These are phyloP conservation scores for Micropoecilia bifurca DNA, from an alignment of 2,797 vertebrate species.

Conservation along the genomic window DNA sequence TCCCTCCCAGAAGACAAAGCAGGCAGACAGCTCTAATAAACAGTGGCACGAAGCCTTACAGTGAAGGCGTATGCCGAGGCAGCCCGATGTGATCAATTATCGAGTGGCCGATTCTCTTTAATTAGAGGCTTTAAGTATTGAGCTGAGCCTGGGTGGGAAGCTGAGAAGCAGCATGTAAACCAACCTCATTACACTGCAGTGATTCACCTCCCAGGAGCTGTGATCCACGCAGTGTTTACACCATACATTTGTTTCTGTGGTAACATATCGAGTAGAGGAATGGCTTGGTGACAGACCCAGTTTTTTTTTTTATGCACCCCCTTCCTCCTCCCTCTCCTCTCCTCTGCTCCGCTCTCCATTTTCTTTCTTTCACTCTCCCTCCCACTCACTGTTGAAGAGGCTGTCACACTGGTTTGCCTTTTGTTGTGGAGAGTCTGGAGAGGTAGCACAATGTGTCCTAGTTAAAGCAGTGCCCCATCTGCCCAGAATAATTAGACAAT, in stretches of 20 bases:
- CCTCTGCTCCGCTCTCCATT: slow-evolving; percentile 56
- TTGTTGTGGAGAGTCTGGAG: slow-evolving; percentile 83
- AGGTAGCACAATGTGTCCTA: slow-evolving; percentile 85
- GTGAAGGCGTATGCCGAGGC: slow-evolving; percentile 64
- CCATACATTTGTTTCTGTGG: slow-evolving; percentile 84
- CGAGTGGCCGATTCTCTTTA: slow-evolving; percentile 80
- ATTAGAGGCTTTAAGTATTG: slow-evolving; percentile 81
- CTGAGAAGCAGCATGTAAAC: slow-evolving; percentile 76
- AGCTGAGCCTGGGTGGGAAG: slow-evolving; percentile 74
- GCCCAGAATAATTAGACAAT: slow-evolving; percentile 85
- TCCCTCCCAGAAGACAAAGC: slow-evolving; percentile 69
- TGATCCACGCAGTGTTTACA: slow-evolving; percentile 79
- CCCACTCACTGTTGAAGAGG: slow-evolving; percentile 81
- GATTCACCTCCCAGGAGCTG: slow-evolving; percentile 80
- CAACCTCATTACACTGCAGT: slow-evolving; percentile 81
- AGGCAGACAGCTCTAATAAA: slow-evolving; percentile 75
- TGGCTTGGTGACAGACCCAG: slow-evolving; percentile 76
- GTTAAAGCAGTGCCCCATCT: slow-evolving; percentile 85
- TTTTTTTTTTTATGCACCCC: slow-evolving; percentile 15
- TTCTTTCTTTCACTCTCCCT: slow-evolving; percentile 77
- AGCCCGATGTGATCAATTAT: slow-evolving; percentile 80
- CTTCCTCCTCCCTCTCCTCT: slow-evolving; percentile 15
- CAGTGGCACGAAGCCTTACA: slow-evolving; percentile 64
- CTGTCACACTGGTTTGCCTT: slow-evolving; percentile 81
- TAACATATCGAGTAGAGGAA: slow-evolving; percentile 82